phyloP scores from a whole-genome alignment of 64 coral and sea anemone species.

The Pocillopora verrucosa region DNA sequence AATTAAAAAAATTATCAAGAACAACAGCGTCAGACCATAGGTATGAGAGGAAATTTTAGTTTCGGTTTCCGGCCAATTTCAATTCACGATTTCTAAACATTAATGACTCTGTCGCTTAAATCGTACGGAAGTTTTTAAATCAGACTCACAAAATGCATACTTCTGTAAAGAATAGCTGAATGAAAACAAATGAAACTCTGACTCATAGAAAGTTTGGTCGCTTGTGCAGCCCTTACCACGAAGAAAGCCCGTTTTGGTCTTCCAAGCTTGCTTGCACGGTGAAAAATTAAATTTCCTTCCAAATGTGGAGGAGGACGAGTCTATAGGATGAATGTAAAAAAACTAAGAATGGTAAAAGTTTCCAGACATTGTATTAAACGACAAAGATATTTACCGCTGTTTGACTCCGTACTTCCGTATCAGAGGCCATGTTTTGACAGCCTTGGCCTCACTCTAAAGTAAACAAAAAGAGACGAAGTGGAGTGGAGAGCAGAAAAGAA shows the following conservation, averaged over 20 bases:
- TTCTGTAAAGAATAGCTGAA: too few species aligned
- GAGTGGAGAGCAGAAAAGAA: neutral
- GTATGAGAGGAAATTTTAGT: neutral
- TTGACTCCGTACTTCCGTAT: neutral
- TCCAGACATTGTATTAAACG: neutral
- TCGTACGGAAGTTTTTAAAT: too few species aligned
- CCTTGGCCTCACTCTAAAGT: neutral
- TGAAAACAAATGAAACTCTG: too few species aligned
- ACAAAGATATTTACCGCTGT: neutral
- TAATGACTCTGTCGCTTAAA: too few species aligned
- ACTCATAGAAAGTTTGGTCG: too few species aligned
- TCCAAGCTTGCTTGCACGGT: neutral
- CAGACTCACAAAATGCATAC: too few species aligned
- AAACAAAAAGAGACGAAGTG: neutral
- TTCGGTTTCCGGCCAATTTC: neutral
- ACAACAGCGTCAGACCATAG: too few species aligned
- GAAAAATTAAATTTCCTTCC: slow-evolving; percentile 23
- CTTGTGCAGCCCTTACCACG: neutral
- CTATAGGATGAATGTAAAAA: neutral
- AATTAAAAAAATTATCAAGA: too few species aligned
- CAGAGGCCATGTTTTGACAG: slow-evolving; percentile 3
- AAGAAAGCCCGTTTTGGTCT: slow-evolving; percentile 18
- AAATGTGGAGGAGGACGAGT: slow-evolving; percentile 32
- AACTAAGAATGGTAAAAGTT: neutral
- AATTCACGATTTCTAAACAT: too few species aligned